Evolutionary conservation across 2,888 invertebrate genomes (phyloP), one percentile per base, ranked within the genome.

Genomic region (Ophion costatus): DNA sequence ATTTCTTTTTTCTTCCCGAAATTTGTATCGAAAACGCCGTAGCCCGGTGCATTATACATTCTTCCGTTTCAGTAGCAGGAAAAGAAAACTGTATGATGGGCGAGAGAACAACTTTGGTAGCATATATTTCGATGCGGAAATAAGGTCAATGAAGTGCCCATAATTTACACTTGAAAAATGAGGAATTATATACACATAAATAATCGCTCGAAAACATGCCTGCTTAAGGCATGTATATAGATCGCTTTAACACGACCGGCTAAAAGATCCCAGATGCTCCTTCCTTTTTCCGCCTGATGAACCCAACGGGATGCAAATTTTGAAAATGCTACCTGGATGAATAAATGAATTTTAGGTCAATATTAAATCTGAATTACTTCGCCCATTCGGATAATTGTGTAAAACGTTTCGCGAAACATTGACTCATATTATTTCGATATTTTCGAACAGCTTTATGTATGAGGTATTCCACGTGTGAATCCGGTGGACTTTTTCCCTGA

Each of bases 121-220:
- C 4, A 29, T 29, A 69, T 42, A 69, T 24, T 17, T 17, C 51
- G 61, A 70, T 33, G 63, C 51, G 66, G 78, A 45, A 70, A 63
- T 42, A 51, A 79, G 61, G 11, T 24, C 33, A 73, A 73, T 66
- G 80, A 57, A 71, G 56, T 73, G 73, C 63, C 73, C 42, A 80
- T 80, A 73, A 80, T 73, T 66, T 73, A 56, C 66, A 38, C 56
- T 66, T 57, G 51, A 75, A 73, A 66, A 80, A 73, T 56, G 64
- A 22, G 57, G 56, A 9, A 24, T 64, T 73, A 42, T 14, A 42
- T 17, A 38, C 14, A 64, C 29, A 45, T 51, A 20, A 64, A 75
- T 64, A 64, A 63, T 59, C 63, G 51, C 24, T 64, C n/a, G 29
- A 51, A 22, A 75, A 64, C 24, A 51, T 61, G 5, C 57, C 29